phyloP scores from a whole-genome alignment of 2,113 vertebrate genomes.

The Balaenoptera acutorostrata region DNA sequence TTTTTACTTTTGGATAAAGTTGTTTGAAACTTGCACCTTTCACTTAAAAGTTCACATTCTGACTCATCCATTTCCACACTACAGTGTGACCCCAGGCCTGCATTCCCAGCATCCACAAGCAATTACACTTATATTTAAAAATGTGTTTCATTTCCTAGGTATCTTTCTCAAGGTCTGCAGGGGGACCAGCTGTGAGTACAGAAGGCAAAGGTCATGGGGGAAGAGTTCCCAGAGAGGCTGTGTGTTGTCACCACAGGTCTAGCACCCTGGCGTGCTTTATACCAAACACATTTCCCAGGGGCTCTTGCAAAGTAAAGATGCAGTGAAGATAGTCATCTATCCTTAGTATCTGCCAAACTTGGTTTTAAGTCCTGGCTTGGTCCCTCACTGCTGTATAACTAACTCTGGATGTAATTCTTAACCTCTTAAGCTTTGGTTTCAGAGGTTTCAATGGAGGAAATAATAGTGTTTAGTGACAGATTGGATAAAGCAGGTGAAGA shows the following conservation, averaged over 20 bases:
- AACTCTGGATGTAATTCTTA: not conserved
- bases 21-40: conserved; percentile 8
- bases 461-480: not conserved
- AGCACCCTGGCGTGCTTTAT: not conserved
- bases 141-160: not conserved
- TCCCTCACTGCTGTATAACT: not conserved
- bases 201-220: not conserved
- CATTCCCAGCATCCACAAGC: not conserved
- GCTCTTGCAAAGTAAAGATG: not conserved
- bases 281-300: not conserved
- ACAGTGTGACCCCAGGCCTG: not conserved
- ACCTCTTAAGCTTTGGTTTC: not conserved
- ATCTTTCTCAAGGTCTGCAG: not conserved
- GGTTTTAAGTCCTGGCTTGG: not conserved
- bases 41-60: conserved; percentile 21
- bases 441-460: not conserved
- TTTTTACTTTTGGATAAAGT: not conserved
- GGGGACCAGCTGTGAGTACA: not conserved
- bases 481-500: not conserved
- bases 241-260: not conserved
- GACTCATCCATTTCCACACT: not conserved
- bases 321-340: not conserved
- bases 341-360: not conserved
- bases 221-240: not conserved
- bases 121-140: not conserved